Base-by-base conservation (phyloP, 2,888 invertebrate species). In the Villa cingulata region DNA sequence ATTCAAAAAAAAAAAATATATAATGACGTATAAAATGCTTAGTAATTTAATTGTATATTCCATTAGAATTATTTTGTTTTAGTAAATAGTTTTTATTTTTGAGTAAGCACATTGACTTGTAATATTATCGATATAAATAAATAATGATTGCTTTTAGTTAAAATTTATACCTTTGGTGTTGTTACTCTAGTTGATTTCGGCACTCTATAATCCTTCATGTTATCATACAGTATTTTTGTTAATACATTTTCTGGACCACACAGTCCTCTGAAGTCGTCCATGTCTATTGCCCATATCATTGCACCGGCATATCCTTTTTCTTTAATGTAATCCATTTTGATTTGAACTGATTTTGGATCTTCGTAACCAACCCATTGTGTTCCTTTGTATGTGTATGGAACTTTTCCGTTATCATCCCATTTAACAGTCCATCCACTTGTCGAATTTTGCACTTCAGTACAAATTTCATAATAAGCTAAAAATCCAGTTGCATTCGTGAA, bases 361-460 rank as follows among this genome's bases (percentile, higher is more conserved):
- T 89, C 91, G 61, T 89, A 92, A 4, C 91, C 91, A 16, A 91
- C 85, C 91, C 91, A 92, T 61, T 88, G 88, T 0, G 81, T 86
- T 42, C 83, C 87, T 65, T 86, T 84, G 70, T 85, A 88, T 1
- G 86, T 81, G 62, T 83, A 91, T 2, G 91, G 91, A 48, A 85
- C 86, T 67, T 78, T 81, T 46, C 90, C 91, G 29, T 74, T 70
- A 29, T 83, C 80, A 60, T 91, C 91, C 81, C 86, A 91, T 57
- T 83, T 81, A 54, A 80, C 77, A 0, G 83, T 86, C 91, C 91
- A 91, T 3, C 78, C 82, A 9, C 78, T 75, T 1, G 76, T 74
- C 45, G 80, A 74, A 52, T 80, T 75, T 59, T 81, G 74, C 0
- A 87, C 75, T 59, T 81, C 82, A 0, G 80, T 76, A 61, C 90